These are phyloP conservation scores for Sus cebifrons DNA, from an alignment of 2,797 vertebrate species.

Conservation along the genomic window DNA sequence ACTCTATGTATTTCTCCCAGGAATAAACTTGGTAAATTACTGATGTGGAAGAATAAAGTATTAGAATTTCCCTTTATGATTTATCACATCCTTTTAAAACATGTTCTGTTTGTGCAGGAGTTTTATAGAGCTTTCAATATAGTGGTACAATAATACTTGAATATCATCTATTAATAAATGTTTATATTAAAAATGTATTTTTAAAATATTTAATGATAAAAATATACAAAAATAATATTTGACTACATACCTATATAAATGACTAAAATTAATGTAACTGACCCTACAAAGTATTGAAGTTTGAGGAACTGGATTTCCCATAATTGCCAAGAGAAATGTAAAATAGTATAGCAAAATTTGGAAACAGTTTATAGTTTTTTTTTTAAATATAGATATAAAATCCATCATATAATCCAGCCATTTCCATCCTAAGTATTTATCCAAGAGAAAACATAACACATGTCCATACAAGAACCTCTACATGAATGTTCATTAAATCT, in stretches of 20 bases:
- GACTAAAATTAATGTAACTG: constrained; percentile 17
- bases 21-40: background rate
- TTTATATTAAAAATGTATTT: background rate
- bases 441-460: background rate
- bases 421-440: background rate
- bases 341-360: background rate
- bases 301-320: background rate
- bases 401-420: background rate
- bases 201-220: background rate
- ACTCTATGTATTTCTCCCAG: background rate
- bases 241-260: background rate
- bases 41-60: background rate
- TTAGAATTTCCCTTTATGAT: background rate
- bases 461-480: background rate
- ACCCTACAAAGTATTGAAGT: background rate
- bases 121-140: background rate
- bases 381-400: background rate
- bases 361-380: background rate
- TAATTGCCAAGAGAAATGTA: background rate
- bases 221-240: background rate
- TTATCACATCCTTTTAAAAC: background rate
- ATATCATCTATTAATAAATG: background rate
- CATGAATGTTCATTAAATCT: background rate
- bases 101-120: background rate
- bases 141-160: background rate